Percentiles rank a stretch among this genome's conserved stretches.
Evolutionary conservation across 2,113 vertebrate species (phyloP).

Genomic region (Cettia cetti): DNA sequence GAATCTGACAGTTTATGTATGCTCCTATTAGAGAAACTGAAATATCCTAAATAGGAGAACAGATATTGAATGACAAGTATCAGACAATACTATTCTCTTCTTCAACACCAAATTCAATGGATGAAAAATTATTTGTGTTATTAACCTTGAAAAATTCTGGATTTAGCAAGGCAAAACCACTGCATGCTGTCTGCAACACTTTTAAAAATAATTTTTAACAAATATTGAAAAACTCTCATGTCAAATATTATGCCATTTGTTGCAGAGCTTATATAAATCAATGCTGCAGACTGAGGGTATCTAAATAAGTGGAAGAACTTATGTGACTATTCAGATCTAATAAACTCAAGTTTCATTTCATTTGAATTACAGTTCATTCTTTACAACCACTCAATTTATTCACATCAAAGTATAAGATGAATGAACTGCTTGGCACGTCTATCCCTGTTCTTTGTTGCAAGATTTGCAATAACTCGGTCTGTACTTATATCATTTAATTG

Average conservation of each 20-base stretch:
- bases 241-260: not conserved
- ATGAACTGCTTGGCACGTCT: not conserved
- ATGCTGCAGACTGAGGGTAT: not conserved
- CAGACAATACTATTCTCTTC: not conserved
- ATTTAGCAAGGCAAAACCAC: not conserved
- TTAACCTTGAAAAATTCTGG: not conserved
- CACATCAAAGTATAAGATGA: not conserved
- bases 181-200: not conserved
- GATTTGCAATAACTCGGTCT: not conserved
- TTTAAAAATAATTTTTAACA: not conserved
- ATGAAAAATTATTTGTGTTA: not conserved
- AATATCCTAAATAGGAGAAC: not conserved
- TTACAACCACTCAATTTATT: not conserved
- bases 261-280: not conserved
- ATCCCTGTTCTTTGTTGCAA: not conserved
- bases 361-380: not conserved
- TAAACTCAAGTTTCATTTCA: not conserved
- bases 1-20: not conserved
- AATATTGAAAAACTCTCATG: not conserved
- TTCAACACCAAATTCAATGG: not conserved
- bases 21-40: not conserved
- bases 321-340: not conserved
- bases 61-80: not conserved
- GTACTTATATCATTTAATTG: not conserved
- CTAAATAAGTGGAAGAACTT: not conserved